These are phyloP conservation scores for Chamaetylas fuelleborni DNA, from an alignment of 2,113 vertebrate species.

Conservation along the genomic window DNA sequence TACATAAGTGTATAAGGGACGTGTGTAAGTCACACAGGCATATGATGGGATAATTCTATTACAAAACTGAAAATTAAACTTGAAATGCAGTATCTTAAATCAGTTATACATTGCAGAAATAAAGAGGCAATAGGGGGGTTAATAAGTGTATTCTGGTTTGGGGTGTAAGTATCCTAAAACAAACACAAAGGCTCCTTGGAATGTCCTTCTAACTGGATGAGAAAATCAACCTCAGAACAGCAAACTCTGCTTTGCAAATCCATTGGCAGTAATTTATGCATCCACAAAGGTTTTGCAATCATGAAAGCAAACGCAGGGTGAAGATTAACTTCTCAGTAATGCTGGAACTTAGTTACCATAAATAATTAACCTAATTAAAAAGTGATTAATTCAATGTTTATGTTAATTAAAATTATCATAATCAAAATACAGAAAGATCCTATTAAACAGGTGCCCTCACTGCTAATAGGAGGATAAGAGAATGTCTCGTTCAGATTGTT, in stretches of 20 bases:
- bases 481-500: neutral
- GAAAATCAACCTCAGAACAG: neutral
- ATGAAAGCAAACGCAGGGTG: neutral
- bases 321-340: neutral
- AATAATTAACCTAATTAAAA: slow-evolving; percentile 43
- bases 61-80: neutral
- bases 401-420: slow-evolving; percentile 39
- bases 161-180: neutral
- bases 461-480: neutral
- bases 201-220: neutral
- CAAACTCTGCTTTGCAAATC: neutral
- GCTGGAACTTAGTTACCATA: neutral
- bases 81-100: neutral
- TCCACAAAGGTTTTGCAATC: neutral
- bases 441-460: neutral
- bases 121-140: neutral
- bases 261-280: neutral
- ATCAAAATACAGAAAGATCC: neutral
- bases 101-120: neutral
- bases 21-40: neutral
- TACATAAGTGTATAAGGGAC: neutral
- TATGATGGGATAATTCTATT: neutral
- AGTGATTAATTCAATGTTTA: slow-evolving; percentile 16
- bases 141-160: neutral
- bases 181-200: neutral